Evolutionary conservation across 2,888 invertebrate species (phyloP), one percentile per base, ranked within the genome.

Genomic region (Leptinotarsa rubiginosa): DNA sequence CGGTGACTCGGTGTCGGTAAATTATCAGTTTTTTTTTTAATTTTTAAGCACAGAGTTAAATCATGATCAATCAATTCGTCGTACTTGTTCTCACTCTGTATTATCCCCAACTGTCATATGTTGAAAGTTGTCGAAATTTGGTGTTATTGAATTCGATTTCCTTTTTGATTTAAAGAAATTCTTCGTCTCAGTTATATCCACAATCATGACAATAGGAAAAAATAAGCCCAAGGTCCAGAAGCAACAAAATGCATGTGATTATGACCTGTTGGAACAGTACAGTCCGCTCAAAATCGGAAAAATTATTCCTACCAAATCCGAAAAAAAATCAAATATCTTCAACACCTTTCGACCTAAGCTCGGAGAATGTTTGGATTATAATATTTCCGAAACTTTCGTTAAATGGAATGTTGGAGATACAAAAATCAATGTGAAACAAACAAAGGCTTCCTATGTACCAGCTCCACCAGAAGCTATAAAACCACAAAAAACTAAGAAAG

Each of bases 341-440:
- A 76, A 78, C 0, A 74, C 67, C 13, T 82, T 78, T 41, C 69
- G 81, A 50, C 84, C 85, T 0, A 75, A 78, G 47, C 75, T 75
- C 13, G 75, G 76, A 50, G 78, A 81, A 49, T 83, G 81, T 70
- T 65, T 84, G 25, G 82, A 84, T 59, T 85, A 86, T 69, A 77
- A 82, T 10, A 81, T 86, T 31, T 84, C 84, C 0, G 81, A 85
- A 79, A 85, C 84, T 0, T 81, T 81, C 56, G 65, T 81, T 0
- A 77, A 74, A 65, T 69, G 70, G 77, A 65, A 77, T 59, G 68
- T 74, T 31, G 84, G 84, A 1, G 78, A 83, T 56, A 80, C 81
- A 25, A 83, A 83, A 75, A 75, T 85, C 5, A 83, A 84, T 31
- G 18, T 83, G 4, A 75, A 77, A 68, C 77, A 84, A 70, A 85